Percentiles rank a stretch among this genome's conserved stretches.
phyloP scores from a whole-genome alignment of 2,113 vertebrate genomes.

The Balaeniceps rex region DNA sequence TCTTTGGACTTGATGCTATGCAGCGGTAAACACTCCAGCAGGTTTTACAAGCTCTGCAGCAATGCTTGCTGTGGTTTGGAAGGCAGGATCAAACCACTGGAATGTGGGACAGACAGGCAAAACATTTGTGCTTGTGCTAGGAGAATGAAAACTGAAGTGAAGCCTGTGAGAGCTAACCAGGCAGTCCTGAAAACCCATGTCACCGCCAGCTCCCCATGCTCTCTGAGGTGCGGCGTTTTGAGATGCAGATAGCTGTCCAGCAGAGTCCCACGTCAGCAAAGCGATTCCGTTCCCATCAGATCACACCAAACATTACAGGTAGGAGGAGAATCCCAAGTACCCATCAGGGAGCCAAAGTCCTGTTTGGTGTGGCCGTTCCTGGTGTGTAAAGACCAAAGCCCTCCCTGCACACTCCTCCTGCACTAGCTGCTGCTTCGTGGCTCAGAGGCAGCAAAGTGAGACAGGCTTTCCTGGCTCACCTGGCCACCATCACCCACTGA shows the following conservation, averaged over 20 bases:
- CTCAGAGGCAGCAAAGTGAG: background rate
- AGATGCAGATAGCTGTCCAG: background rate
- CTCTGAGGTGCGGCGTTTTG: background rate
- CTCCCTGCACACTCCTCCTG: background rate
- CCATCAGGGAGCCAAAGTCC: background rate
- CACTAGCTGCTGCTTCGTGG: background rate
- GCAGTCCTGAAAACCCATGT: rapidly evolving
- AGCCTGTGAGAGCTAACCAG: background rate
- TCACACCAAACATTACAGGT: background rate
- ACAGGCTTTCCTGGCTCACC: background rate
- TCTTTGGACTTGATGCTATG: background rate
- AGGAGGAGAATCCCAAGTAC: background rate
- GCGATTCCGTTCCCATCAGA: background rate
- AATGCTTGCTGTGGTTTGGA: background rate
- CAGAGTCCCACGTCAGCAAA: background rate
- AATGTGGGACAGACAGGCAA: background rate
- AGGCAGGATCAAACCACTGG: background rate
- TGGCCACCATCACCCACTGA: background rate
- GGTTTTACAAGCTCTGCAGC: slow-evolving; percentile 16
- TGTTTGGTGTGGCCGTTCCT: background rate
- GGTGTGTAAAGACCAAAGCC: background rate
- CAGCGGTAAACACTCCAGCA: background rate
- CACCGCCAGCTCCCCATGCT: background rate
- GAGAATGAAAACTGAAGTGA: background rate
- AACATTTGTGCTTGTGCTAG: background rate